A percentile compares a stretch with the other conserved stretches of the same genome.
Evolutionary conservation across 2,888 invertebrate species (phyloP).

Genomic region (Caenorhabditis virilis): DNA sequence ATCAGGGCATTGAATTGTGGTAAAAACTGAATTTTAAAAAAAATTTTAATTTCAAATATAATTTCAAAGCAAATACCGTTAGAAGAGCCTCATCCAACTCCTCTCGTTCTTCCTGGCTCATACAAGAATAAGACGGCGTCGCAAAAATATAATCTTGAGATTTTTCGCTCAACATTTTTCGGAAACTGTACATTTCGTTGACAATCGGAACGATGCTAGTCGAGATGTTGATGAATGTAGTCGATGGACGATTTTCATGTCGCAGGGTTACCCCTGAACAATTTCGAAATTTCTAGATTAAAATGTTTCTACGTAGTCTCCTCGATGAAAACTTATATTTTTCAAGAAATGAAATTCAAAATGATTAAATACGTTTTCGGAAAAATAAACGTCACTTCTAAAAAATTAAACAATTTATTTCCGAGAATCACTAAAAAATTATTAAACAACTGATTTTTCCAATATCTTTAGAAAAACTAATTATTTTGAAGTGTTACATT

Average conservation of each 20-base stretch:
- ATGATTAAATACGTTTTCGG: too few species aligned
- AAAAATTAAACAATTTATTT: too few species aligned
- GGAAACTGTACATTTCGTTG: constrained; percentile 24
- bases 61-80: constrained; percentile 8
- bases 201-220: constrained; percentile 17
- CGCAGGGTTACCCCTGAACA: constrained; percentile 23
- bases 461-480: too few species aligned
- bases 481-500: too few species aligned
- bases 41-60: background rate
- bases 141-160: constrained; percentile 34
- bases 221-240: constrained; percentile 13
- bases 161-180: constrained; percentile 28
- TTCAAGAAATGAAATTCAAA: too few species aligned
- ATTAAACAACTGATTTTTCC: too few species aligned
- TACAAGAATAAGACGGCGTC: constrained; percentile 26
- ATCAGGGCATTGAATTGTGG: constrained; percentile 27
- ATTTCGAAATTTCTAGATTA: too few species aligned
- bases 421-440: too few species aligned
- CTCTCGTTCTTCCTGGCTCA: constrained; percentile 28
- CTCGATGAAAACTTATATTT: too few species aligned
- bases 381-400: too few species aligned
- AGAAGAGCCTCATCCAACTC: constrained; percentile 20
- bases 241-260: constrained; percentile 30
- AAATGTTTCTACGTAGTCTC: too few species aligned
- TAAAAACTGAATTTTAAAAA: constrained; percentile 25